Evolutionary conservation across 2,113 vertebrate genomes (phyloP).

Genomic region (Heloderma charlesbogerti): DNA sequence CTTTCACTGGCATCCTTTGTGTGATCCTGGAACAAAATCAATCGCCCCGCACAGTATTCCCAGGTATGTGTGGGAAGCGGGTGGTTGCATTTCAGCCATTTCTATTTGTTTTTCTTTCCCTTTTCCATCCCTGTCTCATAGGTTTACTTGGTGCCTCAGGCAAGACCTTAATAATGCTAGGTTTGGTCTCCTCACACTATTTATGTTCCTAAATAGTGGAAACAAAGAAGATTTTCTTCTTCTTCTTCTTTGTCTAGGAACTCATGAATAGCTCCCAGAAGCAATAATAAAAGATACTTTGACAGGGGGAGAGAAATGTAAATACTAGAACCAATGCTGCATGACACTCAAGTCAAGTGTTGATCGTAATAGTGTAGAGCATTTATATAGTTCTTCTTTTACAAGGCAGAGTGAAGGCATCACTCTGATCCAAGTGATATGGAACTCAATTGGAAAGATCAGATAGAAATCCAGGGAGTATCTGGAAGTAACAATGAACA

Average conservation of each 20-base stretch:
- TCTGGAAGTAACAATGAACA: background rate
- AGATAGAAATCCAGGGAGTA: background rate
- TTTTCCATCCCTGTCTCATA: slow-evolving; percentile 22
- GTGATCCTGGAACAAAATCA: background rate
- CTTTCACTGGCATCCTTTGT: background rate
- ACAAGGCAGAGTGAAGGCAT: slow-evolving; percentile 11
- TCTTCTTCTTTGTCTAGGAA: background rate
- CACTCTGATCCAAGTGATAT: background rate
- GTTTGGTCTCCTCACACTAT: slow-evolving; percentile 14
- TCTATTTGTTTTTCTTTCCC: slow-evolving; percentile 39
- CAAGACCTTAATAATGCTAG: slow-evolving; percentile 54
- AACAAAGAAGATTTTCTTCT: background rate
- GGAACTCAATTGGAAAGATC: background rate
- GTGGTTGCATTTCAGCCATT: slow-evolving; percentile 43
- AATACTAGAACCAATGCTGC: background rate
- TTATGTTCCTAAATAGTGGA: slow-evolving; percentile 25
- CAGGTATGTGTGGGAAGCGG: background rate
- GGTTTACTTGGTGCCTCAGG: slow-evolving; percentile 43
- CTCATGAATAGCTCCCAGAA: slow-evolving; percentile 26
- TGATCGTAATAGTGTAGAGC: background rate
- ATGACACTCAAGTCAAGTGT: background rate
- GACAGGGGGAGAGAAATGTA: background rate
- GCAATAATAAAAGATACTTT: slow-evolving; percentile 7
- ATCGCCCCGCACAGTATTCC: background rate
- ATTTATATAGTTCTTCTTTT: slow-evolving; percentile 27